Base-by-base conservation (phyloP, 2,797 vertebrate genomes). In the Phaenicophaeus curvirostris region DNA sequence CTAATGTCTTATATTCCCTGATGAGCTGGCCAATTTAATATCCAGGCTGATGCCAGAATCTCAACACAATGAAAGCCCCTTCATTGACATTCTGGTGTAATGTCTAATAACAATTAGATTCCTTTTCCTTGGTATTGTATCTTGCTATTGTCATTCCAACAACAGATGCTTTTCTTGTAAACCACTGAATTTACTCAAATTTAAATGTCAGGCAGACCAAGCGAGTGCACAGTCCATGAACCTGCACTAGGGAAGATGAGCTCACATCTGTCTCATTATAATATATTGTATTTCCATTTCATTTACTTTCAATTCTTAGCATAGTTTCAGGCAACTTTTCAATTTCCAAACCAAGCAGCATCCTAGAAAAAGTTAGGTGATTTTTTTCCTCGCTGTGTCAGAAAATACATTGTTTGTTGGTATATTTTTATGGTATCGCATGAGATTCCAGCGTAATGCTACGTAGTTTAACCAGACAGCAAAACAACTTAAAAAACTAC, bases 91-190 rank as follows among this genome's bases (percentile, higher is more conserved):
- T 91, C 96, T 67, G 82, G 54, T 74, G 42, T 35, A 91, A 86
- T 31, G 85, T 67, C 74, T 95, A 91, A 82, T 80, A 97, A 96
- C 96, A 97, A 97, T 96, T 97, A 97, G 54, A 83, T 94, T 85
- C 88, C 82, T 91, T 93, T 90, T 51, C 71, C 80, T 92, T 84
- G 72, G 92, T 91, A 93, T 95, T 96, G 74, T 96, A 42, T 94
- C 90, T 68, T 76, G 71, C 83, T 92, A 92, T 96, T 97, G 97
- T 97, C 95, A 94, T 96, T 93, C 77, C 77, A 96, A 94, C 73
- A 96, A 97, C 94, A 97, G 96, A 96, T 95, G 86, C 87, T 97
- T 96, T 97, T 90, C 92, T 96, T 97, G 94, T 93, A 97, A 97
- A 94, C 94, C 91, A 95, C 67, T 96, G 96, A 97, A 95, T 95